Percentiles rank a stretch among this genome's conserved stretches.
Evolutionary conservation across 2,888 invertebrate species (phyloP).

Genomic region (Lepidocyrtinus sp.): DNA sequence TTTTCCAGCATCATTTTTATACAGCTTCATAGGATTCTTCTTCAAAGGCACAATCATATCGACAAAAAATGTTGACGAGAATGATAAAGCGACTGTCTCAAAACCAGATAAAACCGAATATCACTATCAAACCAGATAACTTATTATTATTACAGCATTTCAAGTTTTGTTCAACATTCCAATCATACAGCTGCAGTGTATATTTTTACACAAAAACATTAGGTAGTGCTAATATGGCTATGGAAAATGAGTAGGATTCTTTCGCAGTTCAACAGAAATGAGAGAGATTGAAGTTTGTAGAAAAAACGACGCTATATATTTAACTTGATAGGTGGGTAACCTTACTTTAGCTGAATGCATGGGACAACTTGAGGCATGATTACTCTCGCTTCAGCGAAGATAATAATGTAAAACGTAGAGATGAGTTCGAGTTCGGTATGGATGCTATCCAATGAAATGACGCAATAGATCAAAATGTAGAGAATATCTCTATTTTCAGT

Average conservation of each 20-base stretch:
- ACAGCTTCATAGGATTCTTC: constrained; percentile 15
- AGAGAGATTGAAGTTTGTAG: neutral
- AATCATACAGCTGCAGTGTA: constrained; percentile 3
- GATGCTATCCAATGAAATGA: constrained; percentile 34
- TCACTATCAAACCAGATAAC: constrained; percentile 25
- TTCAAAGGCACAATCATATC: neutral
- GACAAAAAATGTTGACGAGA: constrained; percentile 31
- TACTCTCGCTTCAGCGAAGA: neutral
- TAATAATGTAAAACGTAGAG: neutral
- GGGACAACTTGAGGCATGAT: neutral
- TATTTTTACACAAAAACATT: neutral
- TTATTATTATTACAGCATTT: constrained; percentile 11
- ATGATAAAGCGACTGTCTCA: constrained; percentile 32
- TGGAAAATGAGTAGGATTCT: neutral
- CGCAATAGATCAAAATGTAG: constrained; percentile 30
- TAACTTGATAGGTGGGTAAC: neutral
- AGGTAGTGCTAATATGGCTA: neutral
- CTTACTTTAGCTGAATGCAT: neutral
- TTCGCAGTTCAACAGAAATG: neutral
- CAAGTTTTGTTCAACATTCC: constrained; percentile 44
- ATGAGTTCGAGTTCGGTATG: constrained; percentile 30
- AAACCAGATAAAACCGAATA: constrained; percentile 53
- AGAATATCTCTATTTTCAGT: too few species aligned
- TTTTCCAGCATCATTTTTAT: constrained; percentile 6
- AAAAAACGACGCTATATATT: neutral